Evolutionary conservation across 2,888 invertebrate genomes (phyloP).

Genomic region (Diarsia mendica): DNA sequence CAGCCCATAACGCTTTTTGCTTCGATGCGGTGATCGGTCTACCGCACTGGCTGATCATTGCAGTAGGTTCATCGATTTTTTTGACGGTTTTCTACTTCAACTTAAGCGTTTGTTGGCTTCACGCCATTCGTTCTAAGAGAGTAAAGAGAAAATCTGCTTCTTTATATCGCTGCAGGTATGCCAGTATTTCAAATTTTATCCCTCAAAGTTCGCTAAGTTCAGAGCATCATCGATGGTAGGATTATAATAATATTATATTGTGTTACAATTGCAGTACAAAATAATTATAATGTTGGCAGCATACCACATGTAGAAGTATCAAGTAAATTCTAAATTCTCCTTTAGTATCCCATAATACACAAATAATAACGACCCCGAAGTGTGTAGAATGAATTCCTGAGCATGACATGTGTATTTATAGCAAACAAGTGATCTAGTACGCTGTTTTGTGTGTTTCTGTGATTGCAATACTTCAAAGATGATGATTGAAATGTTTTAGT

Average conservation of each 20-base stretch:
- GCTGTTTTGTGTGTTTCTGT: not conserved
- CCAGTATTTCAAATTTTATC: not conserved
- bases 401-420: slow-evolving; percentile 38
- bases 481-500: not conserved
- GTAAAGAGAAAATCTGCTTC: not conserved
- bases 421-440: not conserved
- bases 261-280: not conserved
- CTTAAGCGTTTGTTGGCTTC: not conserved
- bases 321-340: not conserved
- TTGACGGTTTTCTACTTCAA: not conserved
- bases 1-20: not conserved
- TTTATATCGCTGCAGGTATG: not conserved
- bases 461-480: not conserved
- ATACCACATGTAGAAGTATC: not conserved
- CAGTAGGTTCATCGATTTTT: not conserved
- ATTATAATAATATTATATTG: not conserved
- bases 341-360: slow-evolving; percentile 1
- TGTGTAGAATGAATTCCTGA: slow-evolving; percentile 12
- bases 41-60: not conserved
- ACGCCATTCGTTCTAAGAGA: not conserved
- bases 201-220: not conserved
- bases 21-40: not conserved
- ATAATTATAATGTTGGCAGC: slow-evolving; percentile 14
- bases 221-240: not conserved
- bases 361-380: slow-evolving; percentile 10